Evolutionary conservation across 2,113 vertebrate species (phyloP), one percentile per base, ranked within the genome.

Genomic region (Siniperca knerii): DNA sequence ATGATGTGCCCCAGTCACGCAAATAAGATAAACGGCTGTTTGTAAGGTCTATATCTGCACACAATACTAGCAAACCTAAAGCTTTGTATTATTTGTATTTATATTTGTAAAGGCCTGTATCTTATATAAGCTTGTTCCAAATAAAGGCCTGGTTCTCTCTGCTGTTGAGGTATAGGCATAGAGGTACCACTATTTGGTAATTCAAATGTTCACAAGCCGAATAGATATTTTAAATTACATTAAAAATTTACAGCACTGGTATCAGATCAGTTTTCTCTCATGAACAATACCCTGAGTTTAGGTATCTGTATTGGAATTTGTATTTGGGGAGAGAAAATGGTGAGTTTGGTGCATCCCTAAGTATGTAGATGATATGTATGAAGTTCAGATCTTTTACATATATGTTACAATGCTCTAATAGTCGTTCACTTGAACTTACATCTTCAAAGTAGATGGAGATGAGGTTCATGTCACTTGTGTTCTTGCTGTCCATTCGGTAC

Each of bases 401-500:
- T 23, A 10, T 10, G 23, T 35, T 21, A 16, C 23, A 61, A 42
- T 5, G n/a, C 25, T 60, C 11, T 0, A 58, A 57, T 21, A n/a
- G n/a, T 10, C 54, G 2, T 2, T 37, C 25, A 46, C 2, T 46
- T 15, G 1, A 40, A 88, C 92, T 88, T 60, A 94, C 94, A 7
- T 94, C 92, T 84, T 97, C 97, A 46, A 99, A 99, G 92, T 99
- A 99, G 2, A 93, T 94, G 20, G 96, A 96, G 91, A 99, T 99
- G 66, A 99, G 97, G 78, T 96, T 96, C 97, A 98, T 99, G 93
- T 99, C 98, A 0, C 96, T 97, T 0, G 96, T 96, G 92, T 99
- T 99, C 88, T 95, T 97, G 93, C 97, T 98, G 96, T 99, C 98
- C 96, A 98, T 97, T 1, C 98, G 97, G 83, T 98, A 98, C 90